Percentiles rank a stretch among this genome's conserved stretches.
These are phyloP conservation scores for Lissocephala sabroskyi DNA, from an alignment of 2,888 invertebrate species.

Conservation along the genomic window DNA sequence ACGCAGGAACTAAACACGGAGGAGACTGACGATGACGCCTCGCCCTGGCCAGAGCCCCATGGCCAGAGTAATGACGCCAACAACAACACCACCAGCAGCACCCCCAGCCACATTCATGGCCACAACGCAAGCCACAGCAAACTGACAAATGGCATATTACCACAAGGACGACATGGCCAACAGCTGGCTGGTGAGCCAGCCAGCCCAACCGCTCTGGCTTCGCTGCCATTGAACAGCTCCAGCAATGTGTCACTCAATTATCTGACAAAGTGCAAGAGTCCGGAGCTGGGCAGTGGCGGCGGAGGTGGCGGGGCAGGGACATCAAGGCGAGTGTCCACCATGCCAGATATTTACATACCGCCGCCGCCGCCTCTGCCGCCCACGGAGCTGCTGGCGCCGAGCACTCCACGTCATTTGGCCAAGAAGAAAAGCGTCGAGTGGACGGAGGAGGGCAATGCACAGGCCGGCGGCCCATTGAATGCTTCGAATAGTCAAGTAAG, in stretches of 20 bases:
- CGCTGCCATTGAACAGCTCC: conserved; percentile 26
- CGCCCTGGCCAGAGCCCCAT: conserved; percentile 18
- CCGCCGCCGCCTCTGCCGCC: conserved; percentile 56
- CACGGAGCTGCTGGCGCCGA: conserved; percentile 43
- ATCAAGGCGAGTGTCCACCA: conserved; percentile 53
- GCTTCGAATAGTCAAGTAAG: conserved; percentile 43
- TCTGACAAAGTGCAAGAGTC: conserved; percentile 41
- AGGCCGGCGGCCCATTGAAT: conserved; percentile 5
- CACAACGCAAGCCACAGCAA: conserved; percentile 10
- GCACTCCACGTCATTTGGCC: conserved; percentile 42
- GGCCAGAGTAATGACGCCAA: conserved; percentile 40
- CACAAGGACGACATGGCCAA: conserved; percentile 12
- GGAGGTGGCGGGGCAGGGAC: conserved; percentile 24
- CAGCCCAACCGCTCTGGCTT: conserved; percentile 6
- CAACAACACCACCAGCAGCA: too few relatives aligned
- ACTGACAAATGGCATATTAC: conserved; percentile 43
- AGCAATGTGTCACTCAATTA: conserved; percentile 50
- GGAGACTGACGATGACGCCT: conserved; percentile 31
- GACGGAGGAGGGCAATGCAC: conserved; percentile 3
- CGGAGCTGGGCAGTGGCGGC: conserved; percentile 10
- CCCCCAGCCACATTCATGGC: conserved; percentile 19
- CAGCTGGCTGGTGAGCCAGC: conserved; percentile 8
- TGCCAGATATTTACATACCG: conserved; percentile 54
- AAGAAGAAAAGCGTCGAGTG: conserved; percentile 33
- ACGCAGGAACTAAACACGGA: conserved; percentile 50